Evolutionary conservation across 2,113 vertebrate species (phyloP).

Genomic region (Corythoichthys intestinalis): DNA sequence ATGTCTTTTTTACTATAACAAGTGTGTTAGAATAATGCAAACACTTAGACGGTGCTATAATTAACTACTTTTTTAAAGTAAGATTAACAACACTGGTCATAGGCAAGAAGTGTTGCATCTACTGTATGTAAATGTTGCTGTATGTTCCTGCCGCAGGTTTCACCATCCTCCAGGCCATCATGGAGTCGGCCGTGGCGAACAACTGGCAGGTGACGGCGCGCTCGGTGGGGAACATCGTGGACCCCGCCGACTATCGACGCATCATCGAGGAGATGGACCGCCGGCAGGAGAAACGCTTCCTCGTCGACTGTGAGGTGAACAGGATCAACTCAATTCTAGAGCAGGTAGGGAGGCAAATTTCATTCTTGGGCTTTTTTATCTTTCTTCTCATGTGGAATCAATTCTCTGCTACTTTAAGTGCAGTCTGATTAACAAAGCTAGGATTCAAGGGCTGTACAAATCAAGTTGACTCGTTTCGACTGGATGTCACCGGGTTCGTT

Average conservation of each 20-base stretch:
- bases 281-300: constrained; percentile 92
- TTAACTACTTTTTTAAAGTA: too few relatives aligned
- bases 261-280: constrained; percentile 99
- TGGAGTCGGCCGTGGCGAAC: constrained; percentile 97
- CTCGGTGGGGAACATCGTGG: constrained; percentile 91
- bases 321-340: constrained; percentile 94
- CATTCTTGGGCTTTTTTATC: background rate
- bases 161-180: constrained; percentile 94
- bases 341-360: constrained; percentile 77
- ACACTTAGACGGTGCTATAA: too few relatives aligned
- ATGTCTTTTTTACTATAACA: too few relatives aligned
- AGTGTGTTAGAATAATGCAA: too few relatives aligned
- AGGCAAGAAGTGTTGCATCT: too few relatives aligned
- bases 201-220: constrained; percentile 98
- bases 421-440: too few relatives aligned
- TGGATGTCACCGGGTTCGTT: constrained; percentile 26
- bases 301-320: constrained; percentile 95
- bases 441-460: too few relatives aligned
- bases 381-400: background rate
- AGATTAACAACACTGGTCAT: too few relatives aligned
- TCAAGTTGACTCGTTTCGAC: background rate
- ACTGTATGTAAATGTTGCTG: too few relatives aligned
- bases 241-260: constrained; percentile 87
- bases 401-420: constrained; percentile 3
- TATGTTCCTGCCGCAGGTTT: constrained; percentile 76